Conservation (phyloP, 2,888 invertebrate species). For the Pegoplata infirma region DNA sequence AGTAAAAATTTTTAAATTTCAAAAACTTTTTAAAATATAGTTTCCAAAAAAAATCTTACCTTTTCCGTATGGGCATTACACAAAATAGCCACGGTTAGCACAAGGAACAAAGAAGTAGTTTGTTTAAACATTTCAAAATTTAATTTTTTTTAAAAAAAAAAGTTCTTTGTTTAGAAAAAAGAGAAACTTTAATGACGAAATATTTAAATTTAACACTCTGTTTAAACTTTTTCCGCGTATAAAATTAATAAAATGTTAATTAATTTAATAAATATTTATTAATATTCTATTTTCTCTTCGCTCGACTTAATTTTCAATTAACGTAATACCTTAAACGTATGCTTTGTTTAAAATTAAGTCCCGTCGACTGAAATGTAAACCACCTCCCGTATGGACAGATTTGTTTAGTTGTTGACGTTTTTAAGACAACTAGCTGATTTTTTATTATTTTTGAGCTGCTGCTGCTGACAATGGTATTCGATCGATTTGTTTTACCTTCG, state of each 20-base stretch:
- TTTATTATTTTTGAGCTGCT: background rate
- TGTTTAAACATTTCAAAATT: slow-evolving; percentile 1
- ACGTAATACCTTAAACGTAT: slow-evolving; percentile 1
- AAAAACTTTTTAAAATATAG: background rate
- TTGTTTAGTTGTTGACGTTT: slow-evolving; percentile 1
- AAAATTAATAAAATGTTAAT: background rate
- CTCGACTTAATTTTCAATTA: slow-evolving; percentile 11
- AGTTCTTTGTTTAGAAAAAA: background rate
- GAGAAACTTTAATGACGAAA: too few relatives aligned
- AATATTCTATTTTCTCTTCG: background rate
- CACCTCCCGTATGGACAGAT: background rate
- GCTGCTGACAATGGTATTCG: background rate
- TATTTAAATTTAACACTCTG: too few relatives aligned
- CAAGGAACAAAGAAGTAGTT: background rate
- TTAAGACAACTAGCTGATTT: background rate
- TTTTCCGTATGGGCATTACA: slow-evolving; percentile 34
- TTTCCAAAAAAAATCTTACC: slow-evolving; percentile 7
- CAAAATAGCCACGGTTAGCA: slow-evolving; percentile 1
- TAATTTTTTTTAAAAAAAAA: background rate
- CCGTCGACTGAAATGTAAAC: background rate
- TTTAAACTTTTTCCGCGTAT: background rate
- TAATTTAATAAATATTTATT: background rate
- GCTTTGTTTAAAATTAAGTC: background rate
- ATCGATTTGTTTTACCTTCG: slow-evolving; percentile 12
- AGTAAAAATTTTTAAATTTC: background rate